Conservation (phyloP, 2,888 invertebrate species). For the Drosophila niveifrons region DNA sequence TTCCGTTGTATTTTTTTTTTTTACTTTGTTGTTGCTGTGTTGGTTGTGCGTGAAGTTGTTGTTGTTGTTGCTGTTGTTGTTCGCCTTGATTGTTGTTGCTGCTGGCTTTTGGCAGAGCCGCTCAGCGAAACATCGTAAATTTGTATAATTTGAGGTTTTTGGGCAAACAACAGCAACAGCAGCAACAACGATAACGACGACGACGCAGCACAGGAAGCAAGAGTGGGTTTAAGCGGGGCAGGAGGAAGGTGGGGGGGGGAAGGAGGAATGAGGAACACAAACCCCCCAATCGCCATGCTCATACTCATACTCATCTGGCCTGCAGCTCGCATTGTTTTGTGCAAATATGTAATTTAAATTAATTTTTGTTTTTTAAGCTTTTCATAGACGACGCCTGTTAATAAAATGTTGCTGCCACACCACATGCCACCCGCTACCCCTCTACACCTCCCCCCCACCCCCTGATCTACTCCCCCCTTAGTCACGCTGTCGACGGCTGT, state of each 20-base stretch:
- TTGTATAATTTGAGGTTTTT: slow-evolving; percentile 77
- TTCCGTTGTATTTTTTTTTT: slow-evolving; percentile 35
- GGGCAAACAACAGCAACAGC: slow-evolving; percentile 43
- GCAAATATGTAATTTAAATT: slow-evolving; percentile 79
- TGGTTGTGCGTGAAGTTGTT: slow-evolving; percentile 27
- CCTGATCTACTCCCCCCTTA: too few relatives aligned
- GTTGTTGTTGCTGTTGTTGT: slow-evolving; percentile 20
- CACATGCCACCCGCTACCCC: not conserved
- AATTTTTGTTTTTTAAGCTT: slow-evolving; percentile 79
- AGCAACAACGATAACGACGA: slow-evolving; percentile 32
- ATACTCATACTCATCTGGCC: not conserved
- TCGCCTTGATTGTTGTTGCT: slow-evolving; percentile 33
- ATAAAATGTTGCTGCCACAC: slow-evolving; percentile 64
- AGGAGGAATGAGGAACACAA: not conserved
- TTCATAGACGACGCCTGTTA: slow-evolving; percentile 74
- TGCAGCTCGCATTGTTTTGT: slow-evolving; percentile 67
- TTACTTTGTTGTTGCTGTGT: slow-evolving; percentile 26
- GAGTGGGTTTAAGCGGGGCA: not conserved
- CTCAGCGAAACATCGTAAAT: slow-evolving; percentile 73
- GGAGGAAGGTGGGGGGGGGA: not conserved
- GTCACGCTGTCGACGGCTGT: slow-evolving; percentile 48
- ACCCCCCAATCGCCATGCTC: not conserved
- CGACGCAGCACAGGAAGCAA: slow-evolving; percentile 18
- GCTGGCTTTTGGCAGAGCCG: slow-evolving; percentile 59
- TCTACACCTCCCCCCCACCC: not conserved